A percentile compares a stretch with the other conserved stretches of the same genome.
phyloP scores from a whole-genome alignment of 2,797 vertebrate species.

The Salmo trutta region DNA sequence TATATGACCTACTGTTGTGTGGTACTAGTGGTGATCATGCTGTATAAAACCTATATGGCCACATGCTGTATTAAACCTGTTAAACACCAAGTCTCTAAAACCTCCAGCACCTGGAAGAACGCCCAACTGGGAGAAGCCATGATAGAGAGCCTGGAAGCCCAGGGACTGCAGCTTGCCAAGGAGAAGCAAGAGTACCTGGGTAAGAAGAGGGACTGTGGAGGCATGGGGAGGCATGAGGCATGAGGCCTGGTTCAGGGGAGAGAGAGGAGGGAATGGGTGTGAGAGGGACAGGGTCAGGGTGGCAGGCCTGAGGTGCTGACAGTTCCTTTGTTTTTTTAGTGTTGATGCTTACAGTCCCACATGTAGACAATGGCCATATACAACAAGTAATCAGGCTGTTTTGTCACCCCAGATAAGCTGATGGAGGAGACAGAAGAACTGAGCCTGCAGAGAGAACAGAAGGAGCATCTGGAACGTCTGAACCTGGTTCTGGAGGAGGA shows the following conservation, averaged over 20 bases:
- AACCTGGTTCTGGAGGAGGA: slow-evolving; percentile 93
- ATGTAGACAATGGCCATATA: neutral
- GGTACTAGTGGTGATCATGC: neutral
- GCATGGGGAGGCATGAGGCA: slow-evolving; percentile 96
- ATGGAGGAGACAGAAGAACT: slow-evolving; percentile 98
- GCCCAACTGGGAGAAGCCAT: slow-evolving; percentile 95
- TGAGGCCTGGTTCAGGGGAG: slow-evolving; percentile 15
- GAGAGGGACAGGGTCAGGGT: neutral
- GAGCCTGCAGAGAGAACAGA: slow-evolving; percentile 89
- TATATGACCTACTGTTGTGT: neutral
- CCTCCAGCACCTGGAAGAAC: slow-evolving; percentile 92
- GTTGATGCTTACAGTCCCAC: neutral
- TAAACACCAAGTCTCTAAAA: neutral
- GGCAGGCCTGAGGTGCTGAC: too few species aligned
- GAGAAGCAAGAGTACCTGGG: slow-evolving; percentile 90
- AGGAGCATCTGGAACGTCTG: slow-evolving; percentile 91
- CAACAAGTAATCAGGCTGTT: neutral
- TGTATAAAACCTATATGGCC: neutral
- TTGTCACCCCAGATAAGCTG: slow-evolving; percentile 85
- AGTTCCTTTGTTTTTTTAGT: neutral
- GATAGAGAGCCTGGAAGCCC: slow-evolving; percentile 96
- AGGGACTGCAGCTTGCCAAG: slow-evolving; percentile 95
- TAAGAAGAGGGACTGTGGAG: slow-evolving; percentile 37
- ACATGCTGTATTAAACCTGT: neutral
- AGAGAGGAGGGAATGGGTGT: neutral